Evolutionary conservation across 2,113 vertebrate genomes (phyloP), one percentile per base, ranked within the genome.

Genomic region (Malurus elegans): DNA sequence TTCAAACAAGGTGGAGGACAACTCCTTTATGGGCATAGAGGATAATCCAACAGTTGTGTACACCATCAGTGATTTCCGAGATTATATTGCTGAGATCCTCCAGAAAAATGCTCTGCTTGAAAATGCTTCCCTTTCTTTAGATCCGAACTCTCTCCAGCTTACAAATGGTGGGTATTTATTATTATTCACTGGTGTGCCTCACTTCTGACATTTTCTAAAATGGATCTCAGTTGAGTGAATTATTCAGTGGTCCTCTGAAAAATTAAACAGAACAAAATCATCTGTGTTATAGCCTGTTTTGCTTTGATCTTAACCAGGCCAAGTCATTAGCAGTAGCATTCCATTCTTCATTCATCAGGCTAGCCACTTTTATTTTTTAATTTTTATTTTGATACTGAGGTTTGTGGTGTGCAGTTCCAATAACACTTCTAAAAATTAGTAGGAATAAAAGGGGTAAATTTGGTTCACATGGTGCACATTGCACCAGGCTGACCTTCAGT

Each of bases 1-100:
- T 86, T 98, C 98, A 31, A 99, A 99, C 95, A 98, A 97, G 95
- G 98, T 99, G 95, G 99, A 99, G 92, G 98, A 97, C 92, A 98
- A 98, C 10, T 98, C 98, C 85, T 97, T 98, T 50, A 96, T 94
- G 47, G 97, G 97, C 89, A 80, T 98, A 78, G 97, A 98, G 61
- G 98, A 98, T 96, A 98, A 96, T 12, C 98, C 98, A 65, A 98
- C 98, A 2, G 94, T 94, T 85, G 98, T 98, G 82, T 98, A 99
- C 96, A 98, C 98, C 72, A 93, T 98, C 92, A 97, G 94, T 47
- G 98, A 99, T 96, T 98, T 99, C 95, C 98, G 96, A 86, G 97
- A 97, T 83, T 95, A 98, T 42, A 97, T 98, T 96, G 98, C 98
- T 24, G 98, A 98, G 84, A 98, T 97, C 21, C 96, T 98, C 56